Evolutionary conservation across 2,113 vertebrate genomes (phyloP).

Genomic region (cattle (Bos taurus)): ARS-UCD2.0 NC_037343.1:48509501-48510000

Average conservation of each 20-base stretch:
- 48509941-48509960: no score
- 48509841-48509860: no score
- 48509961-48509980: no score
- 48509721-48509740: background rate
- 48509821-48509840: no score
- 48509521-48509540: accelerated
- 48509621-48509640: background rate
- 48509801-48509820: no score
- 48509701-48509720: background rate
- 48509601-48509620: background rate
- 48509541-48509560: background rate
- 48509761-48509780: no score
- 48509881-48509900: no score
- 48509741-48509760: background rate
- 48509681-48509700: background rate
- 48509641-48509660: background rate
- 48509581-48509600: background rate
- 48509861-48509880: no score
- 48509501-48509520: background rate
- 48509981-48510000: no score
- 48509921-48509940: no score
- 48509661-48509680: background rate
- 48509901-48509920: no score
- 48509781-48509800: no score
- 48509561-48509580: background rate